Evolutionary conservation across 1,140 invertebrate species (phyloP), one percentile per base, ranked within the genome.

Genomic region (Aphidius gifuensis): DNA sequence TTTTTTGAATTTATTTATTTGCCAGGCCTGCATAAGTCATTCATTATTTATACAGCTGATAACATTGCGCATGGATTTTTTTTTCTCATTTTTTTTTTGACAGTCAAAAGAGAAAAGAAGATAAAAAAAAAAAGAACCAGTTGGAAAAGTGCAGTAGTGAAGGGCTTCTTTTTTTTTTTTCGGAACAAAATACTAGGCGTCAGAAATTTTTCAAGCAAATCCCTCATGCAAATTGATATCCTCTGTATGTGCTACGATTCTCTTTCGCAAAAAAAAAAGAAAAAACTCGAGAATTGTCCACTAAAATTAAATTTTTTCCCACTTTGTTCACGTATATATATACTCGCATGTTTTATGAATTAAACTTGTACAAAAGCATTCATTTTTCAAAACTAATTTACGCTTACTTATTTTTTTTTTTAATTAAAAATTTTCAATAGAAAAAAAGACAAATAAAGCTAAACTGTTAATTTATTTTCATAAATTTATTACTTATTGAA

Each of bases 201-300:
- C 54, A 44, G 16, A 56, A 56, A 48, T 62, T 56, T 62, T 62
- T 48, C 44, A 46, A 53, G 60, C 60, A 62, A 62, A 62, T 62
- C 54, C 53, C 42, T 62, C 60, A 62, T 62, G 60, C 60, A 56
- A 62, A 62, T 62, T 62, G 60, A 53, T 53, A 62, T 62, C 45
- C 47, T 50, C 46, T 40, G 11, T 16, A 44, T 59, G 11, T 43
- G 23, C 23, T 23, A 23, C 23, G 23, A 42, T 61, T 21, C 51
- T 39, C 23, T 40, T 44, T 9, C 43, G 39, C 50, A 23, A 8
- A 16, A 9, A 44, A 7, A 44, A 8, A 8, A 9, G 3, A 32
- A 9, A 16, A 21, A 21, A 50, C 6, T 4, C 21, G 44, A 8
- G 23, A 23, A 23, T 23, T 23, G n/a, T 56, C 45, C 40, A 55